A percentile compares a stretch with the other conserved stretches of the same genome.
Conservation (phyloP, 2,113 vertebrate genomes). For the Sebastes fasciatus region DNA sequence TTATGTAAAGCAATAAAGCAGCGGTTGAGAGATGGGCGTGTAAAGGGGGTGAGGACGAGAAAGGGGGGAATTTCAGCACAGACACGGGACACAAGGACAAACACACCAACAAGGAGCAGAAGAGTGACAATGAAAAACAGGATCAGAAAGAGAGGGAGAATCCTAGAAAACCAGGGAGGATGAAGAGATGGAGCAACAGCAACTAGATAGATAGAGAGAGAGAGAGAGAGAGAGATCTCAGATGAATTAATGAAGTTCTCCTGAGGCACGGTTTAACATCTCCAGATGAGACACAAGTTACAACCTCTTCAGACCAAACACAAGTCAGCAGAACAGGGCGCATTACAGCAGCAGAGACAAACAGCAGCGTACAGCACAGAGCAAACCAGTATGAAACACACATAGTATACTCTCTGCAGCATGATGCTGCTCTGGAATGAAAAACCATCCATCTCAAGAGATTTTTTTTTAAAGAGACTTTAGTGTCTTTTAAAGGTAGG, state of each 20-base stretch:
- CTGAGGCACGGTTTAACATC: conserved; percentile 15
- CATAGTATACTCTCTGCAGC: too few relatives aligned
- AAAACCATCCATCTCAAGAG: not conserved
- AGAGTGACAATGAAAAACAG: not conserved
- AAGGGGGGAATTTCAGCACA: not conserved
- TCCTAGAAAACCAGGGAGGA: conserved; percentile 6
- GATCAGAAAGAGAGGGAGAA: not conserved
- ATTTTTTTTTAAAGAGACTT: too few relatives aligned
- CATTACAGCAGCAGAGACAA: not conserved
- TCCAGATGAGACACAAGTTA: conserved; percentile 29
- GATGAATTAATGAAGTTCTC: conserved; percentile 54
- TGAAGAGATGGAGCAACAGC: not conserved
- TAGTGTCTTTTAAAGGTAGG: too few relatives aligned
- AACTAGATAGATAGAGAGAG: not conserved
- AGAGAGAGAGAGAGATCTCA: not conserved
- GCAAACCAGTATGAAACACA: not conserved
- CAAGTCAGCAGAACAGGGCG: conserved; percentile 19
- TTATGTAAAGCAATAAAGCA: conserved; percentile 75
- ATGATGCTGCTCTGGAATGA: not conserved
- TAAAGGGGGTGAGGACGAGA: not conserved
- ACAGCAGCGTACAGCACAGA: not conserved
- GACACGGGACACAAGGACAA: not conserved
- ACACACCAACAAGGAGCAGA: not conserved
- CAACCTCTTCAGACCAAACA: conserved; percentile 44
- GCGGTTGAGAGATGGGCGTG: conserved; percentile 24